These are phyloP conservation scores for Drosophila athabasca DNA, from an alignment of 1,140 invertebrate species.

Conservation along the genomic window DNA sequence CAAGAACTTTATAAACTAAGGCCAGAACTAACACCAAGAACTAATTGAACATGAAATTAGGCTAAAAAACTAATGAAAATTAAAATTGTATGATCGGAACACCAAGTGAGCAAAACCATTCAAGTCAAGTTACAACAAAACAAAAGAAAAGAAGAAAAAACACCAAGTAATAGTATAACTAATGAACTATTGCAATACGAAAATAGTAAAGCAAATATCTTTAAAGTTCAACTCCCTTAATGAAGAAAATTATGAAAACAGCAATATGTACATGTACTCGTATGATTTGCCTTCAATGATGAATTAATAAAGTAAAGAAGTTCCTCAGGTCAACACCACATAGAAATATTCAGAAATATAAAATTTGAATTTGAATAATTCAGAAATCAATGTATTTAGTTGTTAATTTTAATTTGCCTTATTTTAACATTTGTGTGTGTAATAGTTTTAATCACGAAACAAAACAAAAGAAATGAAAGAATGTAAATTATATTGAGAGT, in stretches of 20 bases:
- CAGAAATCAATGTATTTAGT: slow-evolving; percentile 23
- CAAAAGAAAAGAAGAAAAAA: slow-evolving; percentile 10
- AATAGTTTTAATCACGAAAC: slow-evolving; percentile 20
- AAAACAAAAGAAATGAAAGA: slow-evolving; percentile 18
- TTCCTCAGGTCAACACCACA: slow-evolving; percentile 55
- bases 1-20: slow-evolving; percentile 25
- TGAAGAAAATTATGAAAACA: too few species aligned
- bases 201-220: too few species aligned
- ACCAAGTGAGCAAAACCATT: not conserved
- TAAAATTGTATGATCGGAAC: slow-evolving; percentile 5
- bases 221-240: too few species aligned
- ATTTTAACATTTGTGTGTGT: slow-evolving; percentile 16
- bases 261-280: too few species aligned
- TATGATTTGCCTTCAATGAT: slow-evolving; percentile 33
- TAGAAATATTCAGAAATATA: not conserved
- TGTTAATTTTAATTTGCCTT: slow-evolving; percentile 22
- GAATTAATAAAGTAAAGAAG: slow-evolving; percentile 33
- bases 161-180: too few species aligned
- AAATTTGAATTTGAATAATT: slow-evolving; percentile 7
- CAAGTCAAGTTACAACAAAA: slow-evolving; percentile 1
- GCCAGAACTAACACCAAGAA: slow-evolving; percentile 10
- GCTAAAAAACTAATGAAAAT: slow-evolving; percentile 15
- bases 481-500: slow-evolving; percentile 63
- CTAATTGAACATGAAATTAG: slow-evolving; percentile 18
- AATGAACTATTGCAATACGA: too few species aligned